phyloP scores from a whole-genome alignment of 2,888 invertebrate species.

The Carcina quercana region DNA sequence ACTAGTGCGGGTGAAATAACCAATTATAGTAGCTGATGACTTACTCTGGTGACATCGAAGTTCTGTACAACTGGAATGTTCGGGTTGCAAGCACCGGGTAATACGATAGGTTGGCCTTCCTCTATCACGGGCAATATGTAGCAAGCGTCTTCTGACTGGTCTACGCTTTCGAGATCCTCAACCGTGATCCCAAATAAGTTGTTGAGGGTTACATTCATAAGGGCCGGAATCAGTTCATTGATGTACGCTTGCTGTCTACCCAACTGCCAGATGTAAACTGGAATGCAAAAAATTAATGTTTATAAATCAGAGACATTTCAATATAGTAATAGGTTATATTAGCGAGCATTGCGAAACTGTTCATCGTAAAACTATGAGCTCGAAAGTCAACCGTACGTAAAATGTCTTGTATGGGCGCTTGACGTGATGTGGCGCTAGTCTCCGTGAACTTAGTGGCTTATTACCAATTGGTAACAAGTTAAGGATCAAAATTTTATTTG shows the following conservation, averaged over 20 bases:
- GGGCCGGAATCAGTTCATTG: constrained; percentile 21
- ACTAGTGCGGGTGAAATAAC: too few species aligned
- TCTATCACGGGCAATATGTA: constrained; percentile 35
- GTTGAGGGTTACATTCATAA: constrained; percentile 27
- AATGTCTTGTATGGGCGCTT: too few species aligned
- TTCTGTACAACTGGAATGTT: constrained; percentile 34
- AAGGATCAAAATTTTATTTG: too few species aligned
- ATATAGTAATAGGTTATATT: background rate
- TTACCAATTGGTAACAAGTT: too few species aligned
- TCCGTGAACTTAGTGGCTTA: too few species aligned
- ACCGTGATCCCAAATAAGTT: constrained; percentile 25
- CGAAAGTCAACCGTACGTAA: too few species aligned
- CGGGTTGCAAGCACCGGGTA: constrained; percentile 44
- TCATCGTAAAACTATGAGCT: too few species aligned
- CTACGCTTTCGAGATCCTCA: constrained; percentile 22
- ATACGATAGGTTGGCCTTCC: constrained; percentile 34
- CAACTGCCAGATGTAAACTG: constrained; percentile 54
- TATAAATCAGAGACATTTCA: background rate
- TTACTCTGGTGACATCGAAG: constrained; percentile 38
- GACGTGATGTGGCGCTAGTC: too few species aligned
- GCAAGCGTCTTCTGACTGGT: constrained; percentile 39
- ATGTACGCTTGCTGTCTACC: constrained; percentile 21
- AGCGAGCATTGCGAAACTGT: too few species aligned
- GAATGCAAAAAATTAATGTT: constrained; percentile 13
- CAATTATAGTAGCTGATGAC: too few species aligned